Evolutionary conservation across 35 echinoderm and acorn worm species (phyloP).

Genomic region (Lytechinus pictus): DNA sequence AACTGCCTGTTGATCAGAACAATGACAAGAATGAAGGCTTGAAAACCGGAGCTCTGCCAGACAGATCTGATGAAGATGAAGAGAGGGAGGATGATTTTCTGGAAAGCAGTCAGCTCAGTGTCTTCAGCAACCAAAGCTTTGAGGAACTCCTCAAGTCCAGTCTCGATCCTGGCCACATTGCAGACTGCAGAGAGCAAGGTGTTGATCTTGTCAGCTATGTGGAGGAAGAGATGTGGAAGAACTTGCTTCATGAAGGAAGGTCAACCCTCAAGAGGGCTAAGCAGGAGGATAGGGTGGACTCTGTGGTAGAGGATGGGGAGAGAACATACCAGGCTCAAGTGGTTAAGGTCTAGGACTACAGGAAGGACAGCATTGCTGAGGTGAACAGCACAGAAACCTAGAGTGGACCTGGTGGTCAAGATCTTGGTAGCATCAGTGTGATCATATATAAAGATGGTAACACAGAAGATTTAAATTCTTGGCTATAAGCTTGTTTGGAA

Average conservation of each 20-base stretch:
- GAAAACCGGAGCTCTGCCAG: not conserved
- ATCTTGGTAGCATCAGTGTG: not conserved
- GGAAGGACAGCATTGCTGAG: not conserved
- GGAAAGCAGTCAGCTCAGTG: not conserved
- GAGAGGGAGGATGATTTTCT: not conserved
- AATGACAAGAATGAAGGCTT: not conserved
- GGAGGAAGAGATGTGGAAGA: slow-evolving; percentile 34
- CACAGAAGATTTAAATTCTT: not conserved
- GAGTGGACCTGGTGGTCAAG: not conserved
- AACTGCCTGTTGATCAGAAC: not conserved
- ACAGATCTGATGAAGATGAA: not conserved
- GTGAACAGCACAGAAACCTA: not conserved
- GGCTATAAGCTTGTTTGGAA: not conserved
- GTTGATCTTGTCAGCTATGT: not conserved
- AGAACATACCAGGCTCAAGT: too few relatives aligned
- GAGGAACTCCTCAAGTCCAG: not conserved
- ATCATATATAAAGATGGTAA: not conserved
- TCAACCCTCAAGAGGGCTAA: not conserved
- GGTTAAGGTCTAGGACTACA: not conserved
- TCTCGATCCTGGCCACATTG: not conserved
- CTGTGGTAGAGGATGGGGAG: not conserved
- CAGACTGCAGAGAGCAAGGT: not conserved
- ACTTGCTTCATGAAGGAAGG: not conserved
- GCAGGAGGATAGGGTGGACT: not conserved
- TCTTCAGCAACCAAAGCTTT: slow-evolving; percentile 2